phyloP scores from a whole-genome alignment of 1,140 invertebrate genomes.

The Drosophila neocordata region DNA sequence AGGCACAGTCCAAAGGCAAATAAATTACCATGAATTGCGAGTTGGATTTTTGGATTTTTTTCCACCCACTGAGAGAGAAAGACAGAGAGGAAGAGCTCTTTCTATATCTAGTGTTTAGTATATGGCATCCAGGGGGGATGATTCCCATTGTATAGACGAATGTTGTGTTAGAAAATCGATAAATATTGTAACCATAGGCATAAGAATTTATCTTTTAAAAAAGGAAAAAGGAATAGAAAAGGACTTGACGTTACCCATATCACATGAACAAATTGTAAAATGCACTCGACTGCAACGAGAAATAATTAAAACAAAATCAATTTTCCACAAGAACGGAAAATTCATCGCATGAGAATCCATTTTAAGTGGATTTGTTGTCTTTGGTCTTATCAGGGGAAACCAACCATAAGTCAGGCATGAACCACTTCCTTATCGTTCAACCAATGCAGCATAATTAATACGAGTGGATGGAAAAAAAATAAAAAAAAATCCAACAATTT shows the following conservation, averaged over 20 bases:
- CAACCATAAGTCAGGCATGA: constrained; percentile 52
- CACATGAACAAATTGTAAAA: constrained; percentile 25
- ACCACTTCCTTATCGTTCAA: constrained; percentile 48
- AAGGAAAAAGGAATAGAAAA: constrained; percentile 3
- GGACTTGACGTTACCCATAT: constrained; percentile 27
- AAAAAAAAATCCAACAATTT: constrained; percentile 37
- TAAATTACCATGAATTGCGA: constrained; percentile 42
- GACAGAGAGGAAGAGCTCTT: constrained; percentile 1
- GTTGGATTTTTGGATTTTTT: not conserved
- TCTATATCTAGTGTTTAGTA: not conserved
- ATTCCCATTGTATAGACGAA: not conserved
- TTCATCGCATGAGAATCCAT: not conserved
- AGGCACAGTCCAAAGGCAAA: constrained; percentile 41
- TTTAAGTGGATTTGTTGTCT: constrained; percentile 41
- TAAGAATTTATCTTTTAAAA: constrained; percentile 23
- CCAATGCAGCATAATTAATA: constrained; percentile 64
- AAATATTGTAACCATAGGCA: constrained; percentile 44
- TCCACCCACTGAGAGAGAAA: constrained; percentile 1
- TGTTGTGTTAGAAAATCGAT: constrained; percentile 42
- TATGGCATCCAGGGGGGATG: constrained; percentile 12
- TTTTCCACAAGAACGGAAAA: constrained; percentile 40
- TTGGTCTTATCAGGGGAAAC: constrained; percentile 53
- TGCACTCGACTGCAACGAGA: constrained; percentile 54
- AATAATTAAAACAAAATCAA: constrained; percentile 61
- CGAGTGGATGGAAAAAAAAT: constrained; percentile 32